Conservation (phyloP, 2,113 vertebrate genomes). For the Cichladusa arquata region DNA sequence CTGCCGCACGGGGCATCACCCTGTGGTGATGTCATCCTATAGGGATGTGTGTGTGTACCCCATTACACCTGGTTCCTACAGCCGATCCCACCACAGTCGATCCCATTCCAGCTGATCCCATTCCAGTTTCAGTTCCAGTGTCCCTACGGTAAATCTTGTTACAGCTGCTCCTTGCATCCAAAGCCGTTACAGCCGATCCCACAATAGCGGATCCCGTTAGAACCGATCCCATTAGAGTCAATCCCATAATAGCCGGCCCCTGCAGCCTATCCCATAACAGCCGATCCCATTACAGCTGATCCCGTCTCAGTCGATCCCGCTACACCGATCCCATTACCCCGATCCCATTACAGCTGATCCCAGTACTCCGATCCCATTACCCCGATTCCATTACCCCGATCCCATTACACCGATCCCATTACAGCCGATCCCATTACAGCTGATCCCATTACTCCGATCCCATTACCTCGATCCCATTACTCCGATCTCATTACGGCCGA, state of each 20-base stretch:
- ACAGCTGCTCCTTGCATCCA: no score
- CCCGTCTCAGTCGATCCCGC: no score
- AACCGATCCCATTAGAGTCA: fast-evolving
- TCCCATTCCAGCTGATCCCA: background rate
- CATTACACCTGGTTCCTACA: background rate
- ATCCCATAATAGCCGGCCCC: fast-evolving
- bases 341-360: background rate
- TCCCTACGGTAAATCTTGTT: background rate
- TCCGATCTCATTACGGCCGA: no score
- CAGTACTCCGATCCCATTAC: fast-evolving
- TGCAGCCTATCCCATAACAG: background rate
- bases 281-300: fast-evolving
- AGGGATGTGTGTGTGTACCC: no score
- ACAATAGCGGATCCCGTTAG: fast-evolving
- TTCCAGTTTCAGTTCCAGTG: no score
- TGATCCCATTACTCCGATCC: background rate
- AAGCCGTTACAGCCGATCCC: background rate
- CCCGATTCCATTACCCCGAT: fast-evolving
- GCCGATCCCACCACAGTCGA: background rate
- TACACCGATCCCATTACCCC: no score
- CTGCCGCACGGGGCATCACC: background rate
- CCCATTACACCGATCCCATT: fast-evolving
- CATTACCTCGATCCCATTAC: fast-evolving
- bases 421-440: fast-evolving
- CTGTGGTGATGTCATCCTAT: no score